Evolutionary conservation across 2,797 vertebrate species (phyloP).

Genomic region (Vultur gryphus): DNA sequence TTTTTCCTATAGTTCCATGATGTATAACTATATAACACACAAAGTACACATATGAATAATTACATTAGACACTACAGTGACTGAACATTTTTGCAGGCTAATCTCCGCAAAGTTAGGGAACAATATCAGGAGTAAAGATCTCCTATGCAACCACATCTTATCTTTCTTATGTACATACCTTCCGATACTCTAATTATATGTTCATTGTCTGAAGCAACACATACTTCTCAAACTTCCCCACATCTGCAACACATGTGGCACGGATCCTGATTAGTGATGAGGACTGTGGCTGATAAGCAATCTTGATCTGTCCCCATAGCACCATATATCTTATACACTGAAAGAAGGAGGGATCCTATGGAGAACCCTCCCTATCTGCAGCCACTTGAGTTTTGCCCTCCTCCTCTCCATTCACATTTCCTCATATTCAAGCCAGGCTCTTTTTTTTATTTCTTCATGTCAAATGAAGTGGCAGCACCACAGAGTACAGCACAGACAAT

Average conservation of each 20-base stretch:
- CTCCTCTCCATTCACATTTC: neutral
- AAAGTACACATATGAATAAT: neutral
- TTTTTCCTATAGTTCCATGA: neutral
- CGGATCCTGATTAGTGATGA: neutral
- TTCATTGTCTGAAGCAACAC: conserved; percentile 31
- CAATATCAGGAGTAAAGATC: neutral
- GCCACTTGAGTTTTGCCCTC: conserved; percentile 22
- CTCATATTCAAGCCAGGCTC: neutral
- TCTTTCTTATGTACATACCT: conserved; percentile 1
- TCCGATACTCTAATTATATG: conserved; percentile 13
- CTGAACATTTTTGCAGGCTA: neutral
- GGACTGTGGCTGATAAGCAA: neutral
- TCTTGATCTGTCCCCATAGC: neutral
- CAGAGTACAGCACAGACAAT: neutral
- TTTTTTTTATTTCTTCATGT: neutral
- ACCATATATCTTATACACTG: neutral
- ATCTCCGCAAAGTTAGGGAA: neutral
- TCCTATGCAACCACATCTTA: neutral
- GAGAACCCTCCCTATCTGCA: conserved; percentile 5
- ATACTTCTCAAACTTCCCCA: conserved; percentile 1
- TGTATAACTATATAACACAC: neutral
- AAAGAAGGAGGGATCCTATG: conserved; percentile 30
- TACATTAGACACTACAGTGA: neutral
- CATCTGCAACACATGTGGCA: conserved; percentile 7
- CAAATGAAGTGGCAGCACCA: neutral